Conservation (phyloP, 2,797 vertebrate genomes). For the Carcharodon carcharias region DNA sequence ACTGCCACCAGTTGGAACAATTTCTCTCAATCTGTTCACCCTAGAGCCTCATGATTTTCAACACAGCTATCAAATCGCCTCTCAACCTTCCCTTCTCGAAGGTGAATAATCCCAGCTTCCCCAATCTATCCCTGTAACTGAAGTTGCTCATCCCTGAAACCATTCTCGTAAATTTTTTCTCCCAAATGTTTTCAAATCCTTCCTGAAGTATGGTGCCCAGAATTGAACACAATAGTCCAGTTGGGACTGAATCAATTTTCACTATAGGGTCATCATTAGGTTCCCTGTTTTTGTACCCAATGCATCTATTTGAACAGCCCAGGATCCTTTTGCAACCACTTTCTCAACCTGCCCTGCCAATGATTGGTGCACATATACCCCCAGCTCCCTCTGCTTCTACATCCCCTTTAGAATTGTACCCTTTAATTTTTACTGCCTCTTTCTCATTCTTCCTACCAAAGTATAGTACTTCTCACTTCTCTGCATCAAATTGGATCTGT, state of each 20-base stretch:
- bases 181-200: too few species aligned
- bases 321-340: background rate
- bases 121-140: too few species aligned
- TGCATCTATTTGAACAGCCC: background rate
- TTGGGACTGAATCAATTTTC: background rate
- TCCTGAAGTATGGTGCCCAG: background rate
- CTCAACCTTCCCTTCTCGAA: too few species aligned
- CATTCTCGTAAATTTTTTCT: background rate
- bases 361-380: background rate
- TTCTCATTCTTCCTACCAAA: too few species aligned
- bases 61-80: too few species aligned
- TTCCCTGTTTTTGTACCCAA: background rate
- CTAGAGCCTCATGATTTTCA: too few species aligned
- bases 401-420: background rate
- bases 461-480: too few species aligned
- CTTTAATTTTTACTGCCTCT: background rate
- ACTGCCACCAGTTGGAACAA: too few species aligned
- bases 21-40: too few species aligned
- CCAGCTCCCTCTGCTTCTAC: background rate
- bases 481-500: too few species aligned
- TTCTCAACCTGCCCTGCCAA: background rate
- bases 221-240: background rate
- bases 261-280: background rate
- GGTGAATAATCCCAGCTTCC: too few species aligned
- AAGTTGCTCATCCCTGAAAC: background rate